These are phyloP conservation scores for Sinonovacula constricta DNA, from an alignment of 1,140 invertebrate species.

Conservation along the genomic window DNA sequence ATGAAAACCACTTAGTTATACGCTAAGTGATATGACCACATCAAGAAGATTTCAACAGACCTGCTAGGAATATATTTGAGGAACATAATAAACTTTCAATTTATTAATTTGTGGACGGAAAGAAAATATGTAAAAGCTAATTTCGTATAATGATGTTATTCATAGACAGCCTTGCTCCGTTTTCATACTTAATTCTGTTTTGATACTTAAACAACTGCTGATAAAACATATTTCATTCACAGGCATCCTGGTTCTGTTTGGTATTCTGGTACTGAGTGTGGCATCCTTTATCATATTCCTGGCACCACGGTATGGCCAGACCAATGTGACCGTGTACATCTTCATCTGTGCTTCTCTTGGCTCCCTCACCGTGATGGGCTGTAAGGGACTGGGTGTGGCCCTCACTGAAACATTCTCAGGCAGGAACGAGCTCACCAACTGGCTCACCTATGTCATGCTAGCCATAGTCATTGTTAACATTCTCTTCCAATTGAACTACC, in stretches of 20 bases:
- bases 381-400: constrained; percentile 94
- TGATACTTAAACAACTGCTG: too few relatives aligned
- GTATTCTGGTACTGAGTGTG: constrained; percentile 84
- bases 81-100: too few relatives aligned
- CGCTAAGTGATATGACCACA: too few relatives aligned
- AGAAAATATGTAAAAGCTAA: too few relatives aligned
- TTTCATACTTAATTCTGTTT: too few relatives aligned
- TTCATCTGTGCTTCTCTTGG: constrained; percentile 93
- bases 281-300: constrained; percentile 82
- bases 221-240: constrained; percentile 66
- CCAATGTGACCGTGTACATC: constrained; percentile 92
- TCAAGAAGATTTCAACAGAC: too few relatives aligned
- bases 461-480: constrained; percentile 86
- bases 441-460: constrained; percentile 89
- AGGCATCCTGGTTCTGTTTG: constrained; percentile 88
- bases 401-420: constrained; percentile 88
- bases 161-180: too few relatives aligned
- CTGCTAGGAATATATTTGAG: too few relatives aligned
- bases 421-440: constrained; percentile 78
- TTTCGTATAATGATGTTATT: too few relatives aligned
- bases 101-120: too few relatives aligned
- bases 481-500: constrained; percentile 93
- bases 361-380: constrained; percentile 95
- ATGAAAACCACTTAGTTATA: too few relatives aligned
- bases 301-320: constrained; percentile 86